Evolutionary conservation across 2,888 invertebrate genomes (phyloP), one percentile per base, ranked within the genome.

Genomic region (Athalia circularis): DNA sequence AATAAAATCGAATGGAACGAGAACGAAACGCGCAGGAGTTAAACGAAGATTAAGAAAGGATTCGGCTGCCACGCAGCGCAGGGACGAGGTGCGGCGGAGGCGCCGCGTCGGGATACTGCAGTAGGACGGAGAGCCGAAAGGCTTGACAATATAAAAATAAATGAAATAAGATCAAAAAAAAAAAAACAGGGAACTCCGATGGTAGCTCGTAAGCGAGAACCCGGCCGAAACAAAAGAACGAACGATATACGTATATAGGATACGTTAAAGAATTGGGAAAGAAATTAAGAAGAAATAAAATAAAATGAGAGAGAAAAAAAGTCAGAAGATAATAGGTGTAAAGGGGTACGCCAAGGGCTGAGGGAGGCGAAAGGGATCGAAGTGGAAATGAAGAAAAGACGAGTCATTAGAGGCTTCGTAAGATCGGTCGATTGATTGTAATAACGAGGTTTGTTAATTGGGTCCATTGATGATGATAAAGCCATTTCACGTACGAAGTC

Each of bases 11-110:
- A 83, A 81, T 72, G 47, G 59, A 61, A 52, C 48, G 62, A 50
- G 62, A 15, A 80, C 80, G 81, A 83, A 82, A 84, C 85, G 83
- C 83, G 81, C 82, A 82, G 83, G 86, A 88, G 88, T 89, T 88
- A 86, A 88, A 86, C 87, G 86, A 85, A 87, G 88, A 87, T 88
- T 87, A 87, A 87, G 87, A 86, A 86, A 85, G 83, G 75, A 75
- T 75, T 64, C 82, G 81, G 83, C 72, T 72, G 8, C 15, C 13
- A 0, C 0, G 62, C 13, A 29, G 29, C 2, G 29, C 29, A 29
- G 29, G 29, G 29, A 29, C 29, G 29, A 29, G 29, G 29, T 29
- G 29, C 29, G 29, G 29, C 29, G 29, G 29, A 29, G 29, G 29
- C 29, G 29, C 29, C 29, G 29, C 29, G 29, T 29, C 29, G 29